Evolutionary conservation across 2,888 invertebrate species (phyloP).

Genomic region (Orgyia antiqua): DNA sequence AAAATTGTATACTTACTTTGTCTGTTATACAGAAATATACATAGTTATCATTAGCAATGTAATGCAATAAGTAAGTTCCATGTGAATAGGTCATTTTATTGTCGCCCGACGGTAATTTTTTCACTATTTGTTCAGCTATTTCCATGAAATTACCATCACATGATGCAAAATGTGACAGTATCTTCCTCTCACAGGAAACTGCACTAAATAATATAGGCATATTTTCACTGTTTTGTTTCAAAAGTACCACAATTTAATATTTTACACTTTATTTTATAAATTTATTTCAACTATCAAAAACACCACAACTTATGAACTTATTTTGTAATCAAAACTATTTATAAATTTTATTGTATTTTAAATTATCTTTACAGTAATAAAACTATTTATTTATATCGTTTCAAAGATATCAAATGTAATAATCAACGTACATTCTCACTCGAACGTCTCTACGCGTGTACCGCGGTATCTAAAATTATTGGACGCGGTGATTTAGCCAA

Average conservation of each 20-base stretch:
- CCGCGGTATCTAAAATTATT: conserved; percentile 32
- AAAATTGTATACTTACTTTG: conserved; percentile 89
- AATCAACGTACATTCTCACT: no score
- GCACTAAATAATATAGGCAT: conserved; percentile 96
- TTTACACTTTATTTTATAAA: no score
- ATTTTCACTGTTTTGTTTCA: no score
- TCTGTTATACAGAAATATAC: conserved; percentile 96
- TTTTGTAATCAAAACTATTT: no score
- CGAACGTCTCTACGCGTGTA: conserved; percentile 1
- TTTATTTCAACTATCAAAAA: no score
- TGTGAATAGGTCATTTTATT: conserved; percentile 93
- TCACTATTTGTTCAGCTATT: conserved; percentile 91
- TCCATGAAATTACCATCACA: conserved; percentile 96
- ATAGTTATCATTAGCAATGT: conserved; percentile 87
- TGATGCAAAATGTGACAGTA: conserved; percentile 90
- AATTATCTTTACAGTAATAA: no score
- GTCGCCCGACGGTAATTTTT: conserved; percentile 86
- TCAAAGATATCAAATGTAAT: no score
- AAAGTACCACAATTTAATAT: no score
- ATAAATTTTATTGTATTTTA: no score
- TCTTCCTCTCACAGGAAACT: conserved; percentile 85
- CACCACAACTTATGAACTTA: no score
- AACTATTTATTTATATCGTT: no score
- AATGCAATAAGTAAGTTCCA: conserved; percentile 83
- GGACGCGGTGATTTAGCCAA: conserved; percentile 36